Evolutionary conservation across 2,113 vertebrate genomes (phyloP).

Genomic region (Oryzias celebensis): DNA sequence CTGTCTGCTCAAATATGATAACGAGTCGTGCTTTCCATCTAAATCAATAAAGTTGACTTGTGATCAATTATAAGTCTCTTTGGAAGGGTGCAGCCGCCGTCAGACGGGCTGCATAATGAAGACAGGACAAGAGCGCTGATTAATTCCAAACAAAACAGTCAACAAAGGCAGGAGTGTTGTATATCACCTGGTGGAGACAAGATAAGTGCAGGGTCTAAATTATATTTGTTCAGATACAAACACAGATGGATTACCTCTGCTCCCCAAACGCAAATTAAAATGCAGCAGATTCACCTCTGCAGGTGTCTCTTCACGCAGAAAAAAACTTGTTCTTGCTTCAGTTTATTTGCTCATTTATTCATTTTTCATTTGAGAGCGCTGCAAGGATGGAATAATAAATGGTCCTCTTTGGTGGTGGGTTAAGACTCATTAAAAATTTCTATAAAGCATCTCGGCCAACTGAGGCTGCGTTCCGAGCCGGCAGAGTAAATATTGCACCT

Average conservation of each 20-base stretch:
- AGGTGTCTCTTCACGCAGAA: slow-evolving; percentile 28
- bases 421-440: slow-evolving; percentile 68
- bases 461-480: slow-evolving; percentile 28
- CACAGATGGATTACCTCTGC: slow-evolving; percentile 68
- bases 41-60: slow-evolving; percentile 47
- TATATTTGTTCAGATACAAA: slow-evolving; percentile 67
- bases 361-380: slow-evolving; percentile 38
- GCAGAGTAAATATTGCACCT: slow-evolving; percentile 51
- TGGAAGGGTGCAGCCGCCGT: slow-evolving; percentile 35
- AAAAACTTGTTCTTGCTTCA: slow-evolving; percentile 14
- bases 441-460: slow-evolving; percentile 17
- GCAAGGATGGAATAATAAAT: slow-evolving; percentile 62
- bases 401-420: slow-evolving; percentile 51
- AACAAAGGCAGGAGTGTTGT: slow-evolving; percentile 45
- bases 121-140: slow-evolving; percentile 51
- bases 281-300: slow-evolving; percentile 45
- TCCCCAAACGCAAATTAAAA: slow-evolving; percentile 62
- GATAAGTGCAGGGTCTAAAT: slow-evolving; percentile 58
- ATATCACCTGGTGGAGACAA: slow-evolving; percentile 56
- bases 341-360: slow-evolving; percentile 50
- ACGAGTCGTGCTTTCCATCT: slow-evolving; percentile 32
- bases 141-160: slow-evolving; percentile 64
- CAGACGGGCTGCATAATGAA: slow-evolving; percentile 44
- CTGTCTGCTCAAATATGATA: slow-evolving; percentile 53
- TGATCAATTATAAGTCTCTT: slow-evolving; percentile 51